phyloP scores from a whole-genome alignment of 1,140 invertebrate genomes.

The Pomacea maculata region DNA sequence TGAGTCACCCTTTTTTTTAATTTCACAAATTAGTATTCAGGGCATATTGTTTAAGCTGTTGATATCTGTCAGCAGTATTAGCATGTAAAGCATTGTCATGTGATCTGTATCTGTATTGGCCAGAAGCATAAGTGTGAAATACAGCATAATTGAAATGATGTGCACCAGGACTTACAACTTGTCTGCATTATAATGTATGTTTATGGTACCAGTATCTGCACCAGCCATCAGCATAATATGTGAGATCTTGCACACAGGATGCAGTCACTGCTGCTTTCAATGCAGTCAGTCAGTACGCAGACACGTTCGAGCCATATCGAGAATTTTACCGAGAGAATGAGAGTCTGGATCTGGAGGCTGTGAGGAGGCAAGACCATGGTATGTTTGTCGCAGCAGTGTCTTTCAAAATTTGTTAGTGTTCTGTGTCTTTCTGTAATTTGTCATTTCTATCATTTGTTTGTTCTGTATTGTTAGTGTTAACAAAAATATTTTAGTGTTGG shows the following conservation, averaged over 20 bases:
- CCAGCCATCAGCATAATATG: background rate
- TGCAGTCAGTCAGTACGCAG: conserved; percentile 72
- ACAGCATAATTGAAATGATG: no score
- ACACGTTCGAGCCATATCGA: conserved; percentile 74
- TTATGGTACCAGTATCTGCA: background rate
- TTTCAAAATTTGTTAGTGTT: background rate
- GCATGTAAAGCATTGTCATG: no score
- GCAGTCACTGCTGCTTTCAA: conserved; percentile 72
- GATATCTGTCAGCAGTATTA: no score
- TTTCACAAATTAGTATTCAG: no score
- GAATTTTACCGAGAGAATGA: conserved; percentile 78
- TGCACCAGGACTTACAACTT: no score
- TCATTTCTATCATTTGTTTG: conserved; percentile 7
- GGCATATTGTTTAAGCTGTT: no score
- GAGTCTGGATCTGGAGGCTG: conserved; percentile 69
- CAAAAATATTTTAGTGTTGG: no score
- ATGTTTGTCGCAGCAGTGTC: conserved; percentile 17
- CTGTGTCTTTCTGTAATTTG: background rate
- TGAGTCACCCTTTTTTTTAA: no score
- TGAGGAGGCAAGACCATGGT: conserved; percentile 65
- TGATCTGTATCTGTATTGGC: no score
- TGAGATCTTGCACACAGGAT: conserved; percentile 48
- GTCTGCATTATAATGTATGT: no score
- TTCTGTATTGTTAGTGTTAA: background rate
- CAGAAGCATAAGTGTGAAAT: no score